These are phyloP conservation scores for Garra rufa DNA, from an alignment of 2,113 vertebrate genomes.

Conservation along the genomic window DNA sequence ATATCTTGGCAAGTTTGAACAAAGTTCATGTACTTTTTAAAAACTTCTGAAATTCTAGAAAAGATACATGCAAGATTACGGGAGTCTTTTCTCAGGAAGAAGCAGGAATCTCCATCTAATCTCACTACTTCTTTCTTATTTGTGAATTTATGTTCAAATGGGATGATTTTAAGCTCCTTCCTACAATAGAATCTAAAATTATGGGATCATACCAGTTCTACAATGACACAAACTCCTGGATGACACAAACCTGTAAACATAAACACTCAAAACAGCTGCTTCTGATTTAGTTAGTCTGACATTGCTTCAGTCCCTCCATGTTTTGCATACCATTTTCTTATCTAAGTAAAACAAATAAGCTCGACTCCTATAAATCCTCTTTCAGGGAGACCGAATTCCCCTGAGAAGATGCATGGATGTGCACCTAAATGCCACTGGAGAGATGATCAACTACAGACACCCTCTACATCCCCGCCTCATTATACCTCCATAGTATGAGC, in stretches of 20 bases:
- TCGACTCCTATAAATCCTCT: slow-evolving; percentile 43
- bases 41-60: not conserved
- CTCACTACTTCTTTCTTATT: not conserved
- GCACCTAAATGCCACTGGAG: slow-evolving; percentile 77
- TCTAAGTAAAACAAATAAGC: slow-evolving; percentile 45
- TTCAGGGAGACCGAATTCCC: slow-evolving; percentile 57
- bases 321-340: slow-evolving; percentile 47
- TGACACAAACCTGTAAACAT: not conserved
- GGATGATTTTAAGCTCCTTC: not conserved
- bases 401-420: slow-evolving; percentile 70
- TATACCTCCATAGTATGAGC: slow-evolving; percentile 87
- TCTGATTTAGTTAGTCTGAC: not conserved
- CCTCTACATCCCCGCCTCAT: slow-evolving; percentile 88
- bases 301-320: slow-evolving; percentile 16
- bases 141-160: not conserved
- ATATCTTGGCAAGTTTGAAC: not conserved
- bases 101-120: not conserved
- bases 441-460: slow-evolving; percentile 81
- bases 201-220: no score
- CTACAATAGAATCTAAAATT: not conserved
- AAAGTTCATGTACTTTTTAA: not conserved
- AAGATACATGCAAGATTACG: not conserved
- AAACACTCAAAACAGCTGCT: not conserved
- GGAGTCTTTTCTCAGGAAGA: no score
- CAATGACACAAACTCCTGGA: no score